Conservation (phyloP, 2,113 vertebrate species). For the Myotis lucifugus region DNA sequence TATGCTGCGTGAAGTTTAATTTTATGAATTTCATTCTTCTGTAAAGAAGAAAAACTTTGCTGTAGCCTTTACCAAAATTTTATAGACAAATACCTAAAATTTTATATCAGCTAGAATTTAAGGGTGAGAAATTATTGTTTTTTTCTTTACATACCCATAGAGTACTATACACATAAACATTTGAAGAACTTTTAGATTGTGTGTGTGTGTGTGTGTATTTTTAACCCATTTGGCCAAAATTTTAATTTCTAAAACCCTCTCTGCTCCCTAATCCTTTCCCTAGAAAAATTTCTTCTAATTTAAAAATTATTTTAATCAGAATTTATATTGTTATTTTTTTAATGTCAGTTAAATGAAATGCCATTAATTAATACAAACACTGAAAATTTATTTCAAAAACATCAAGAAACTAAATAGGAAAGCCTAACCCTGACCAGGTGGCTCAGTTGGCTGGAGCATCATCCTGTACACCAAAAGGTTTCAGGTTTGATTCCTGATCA, state of each 20-base stretch:
- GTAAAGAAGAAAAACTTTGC: slow-evolving; percentile 18
- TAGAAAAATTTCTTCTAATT: background rate
- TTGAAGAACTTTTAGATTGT: slow-evolving; percentile 40
- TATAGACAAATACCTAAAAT: background rate
- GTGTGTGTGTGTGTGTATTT: background rate
- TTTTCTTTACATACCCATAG: background rate
- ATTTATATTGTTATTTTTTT: slow-evolving; percentile 18
- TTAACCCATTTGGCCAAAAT: background rate
- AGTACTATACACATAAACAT: slow-evolving; percentile 18
- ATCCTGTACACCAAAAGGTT: background rate
- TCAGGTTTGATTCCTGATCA: background rate
- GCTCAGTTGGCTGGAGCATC: background rate
- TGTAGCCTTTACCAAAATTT: slow-evolving; percentile 25
- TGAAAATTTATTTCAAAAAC: slow-evolving; percentile 37
- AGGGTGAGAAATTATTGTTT: background rate
- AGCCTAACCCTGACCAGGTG: background rate
- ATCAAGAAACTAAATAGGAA: slow-evolving; percentile 16
- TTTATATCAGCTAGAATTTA: slow-evolving; percentile 14
- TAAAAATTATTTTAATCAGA: background rate
- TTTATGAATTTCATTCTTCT: slow-evolving; percentile 24
- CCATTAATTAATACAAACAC: background rate
- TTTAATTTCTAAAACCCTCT: background rate
- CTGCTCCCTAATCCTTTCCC: background rate
- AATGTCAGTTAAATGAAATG: slow-evolving; percentile 20
- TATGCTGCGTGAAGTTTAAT: background rate